Conservation (phyloP, 2,113 vertebrate genomes). For the Procapra przewalskii region DNA sequence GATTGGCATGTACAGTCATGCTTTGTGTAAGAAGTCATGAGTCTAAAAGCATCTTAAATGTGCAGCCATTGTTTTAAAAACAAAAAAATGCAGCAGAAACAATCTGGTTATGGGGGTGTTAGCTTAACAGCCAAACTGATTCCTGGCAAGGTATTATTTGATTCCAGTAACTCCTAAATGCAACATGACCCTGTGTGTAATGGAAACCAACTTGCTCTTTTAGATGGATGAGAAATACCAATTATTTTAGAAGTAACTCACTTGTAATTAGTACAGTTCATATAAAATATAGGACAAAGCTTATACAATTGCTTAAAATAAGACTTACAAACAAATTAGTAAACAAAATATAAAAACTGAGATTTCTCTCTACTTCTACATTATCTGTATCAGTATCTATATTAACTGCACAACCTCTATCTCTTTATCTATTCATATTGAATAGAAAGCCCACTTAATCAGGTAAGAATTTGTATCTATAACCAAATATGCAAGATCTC, state of each 20-base stretch:
- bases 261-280: background rate
- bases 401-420: background rate
- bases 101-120: background rate
- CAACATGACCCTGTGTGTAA: background rate
- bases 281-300: background rate
- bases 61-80: background rate
- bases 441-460: background rate
- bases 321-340: background rate
- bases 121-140: background rate
- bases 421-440: background rate
- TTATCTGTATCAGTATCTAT: background rate
- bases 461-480: background rate
- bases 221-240: background rate
- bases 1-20: no score
- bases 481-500: background rate
- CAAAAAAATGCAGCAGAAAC: background rate
- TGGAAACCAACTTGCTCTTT: background rate
- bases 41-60: background rate
- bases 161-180: background rate
- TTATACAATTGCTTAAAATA: background rate
- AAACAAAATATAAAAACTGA: background rate
- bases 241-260: background rate
- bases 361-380: background rate
- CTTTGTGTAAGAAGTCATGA: background rate
- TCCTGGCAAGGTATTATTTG: background rate